Evolutionary conservation across 2,888 invertebrate species (phyloP).

Genomic region (Volucella zonaria): DNA sequence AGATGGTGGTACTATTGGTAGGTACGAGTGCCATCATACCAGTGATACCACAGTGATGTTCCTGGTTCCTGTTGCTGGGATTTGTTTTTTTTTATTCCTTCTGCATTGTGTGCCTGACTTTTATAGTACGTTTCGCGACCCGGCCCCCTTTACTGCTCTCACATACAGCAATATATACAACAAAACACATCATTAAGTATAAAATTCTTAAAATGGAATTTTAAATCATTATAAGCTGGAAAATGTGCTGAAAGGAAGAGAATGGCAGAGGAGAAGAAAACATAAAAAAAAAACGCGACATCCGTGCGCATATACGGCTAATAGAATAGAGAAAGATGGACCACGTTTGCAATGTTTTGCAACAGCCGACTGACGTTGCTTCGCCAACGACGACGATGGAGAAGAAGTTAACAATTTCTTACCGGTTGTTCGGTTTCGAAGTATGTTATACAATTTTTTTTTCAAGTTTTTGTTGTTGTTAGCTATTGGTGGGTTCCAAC

Average conservation of each 20-base stretch:
- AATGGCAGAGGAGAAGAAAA: slow-evolving; percentile 43
- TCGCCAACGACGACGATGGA: slow-evolving; percentile 3
- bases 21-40: too few species aligned
- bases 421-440: slow-evolving; percentile 62
- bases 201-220: slow-evolving; percentile 83
- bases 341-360: slow-evolving; percentile 43
- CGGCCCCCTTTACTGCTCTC: slow-evolving; percentile 63
- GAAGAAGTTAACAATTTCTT: slow-evolving; percentile 61
- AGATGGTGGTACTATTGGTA: too few species aligned
- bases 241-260: slow-evolving; percentile 70
- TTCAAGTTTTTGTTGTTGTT: slow-evolving; percentile 55
- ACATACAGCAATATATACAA: slow-evolving; percentile 78
- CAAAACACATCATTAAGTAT: slow-evolving; percentile 83
- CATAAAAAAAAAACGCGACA: slow-evolving; percentile 61
- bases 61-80: slow-evolving; percentile 64
- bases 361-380: slow-evolving; percentile 10
- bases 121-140: slow-evolving; percentile 33
- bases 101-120: background rate
- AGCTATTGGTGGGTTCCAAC: slow-evolving; percentile 10
- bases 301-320: slow-evolving; percentile 43
- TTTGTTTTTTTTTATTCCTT: slow-evolving; percentile 18
- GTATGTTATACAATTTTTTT: slow-evolving; percentile 71
- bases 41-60: slow-evolving; percentile 33
- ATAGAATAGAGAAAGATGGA: slow-evolving; percentile 63
- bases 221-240: slow-evolving; percentile 81